Evolutionary conservation across 2,113 vertebrate genomes (phyloP).

Genomic region (Mormyrus iriodes): DNA sequence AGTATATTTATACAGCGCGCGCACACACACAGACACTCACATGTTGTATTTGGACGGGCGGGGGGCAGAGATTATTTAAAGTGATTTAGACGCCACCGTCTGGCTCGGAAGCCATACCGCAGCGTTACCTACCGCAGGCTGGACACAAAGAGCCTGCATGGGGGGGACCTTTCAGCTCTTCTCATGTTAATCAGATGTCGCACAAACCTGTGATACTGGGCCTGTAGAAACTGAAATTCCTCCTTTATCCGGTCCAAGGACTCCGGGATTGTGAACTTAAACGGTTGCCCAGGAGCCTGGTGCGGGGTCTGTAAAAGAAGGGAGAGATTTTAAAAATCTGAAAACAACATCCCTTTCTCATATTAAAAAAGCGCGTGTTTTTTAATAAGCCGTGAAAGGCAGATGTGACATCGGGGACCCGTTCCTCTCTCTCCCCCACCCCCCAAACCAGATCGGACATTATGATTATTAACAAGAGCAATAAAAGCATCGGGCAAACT

Average conservation of each 20-base stretch:
- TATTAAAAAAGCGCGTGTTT: background rate
- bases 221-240: slow-evolving; percentile 91
- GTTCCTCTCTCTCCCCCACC: background rate
- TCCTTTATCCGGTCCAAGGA: slow-evolving; percentile 91
- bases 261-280: slow-evolving; percentile 91
- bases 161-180: background rate
- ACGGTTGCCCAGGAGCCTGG: slow-evolving; percentile 84
- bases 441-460: background rate
- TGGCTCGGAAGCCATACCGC: slow-evolving; percentile 40
- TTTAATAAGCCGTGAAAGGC: background rate
- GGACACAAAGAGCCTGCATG: slow-evolving; percentile 18
- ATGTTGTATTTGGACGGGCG: slow-evolving; percentile 14
- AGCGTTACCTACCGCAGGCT: slow-evolving; percentile 32
- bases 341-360: background rate
- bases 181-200: background rate
- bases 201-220: slow-evolving; percentile 89
- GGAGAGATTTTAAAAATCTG: background rate
- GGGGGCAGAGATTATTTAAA: slow-evolving; percentile 2
- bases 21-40: background rate
- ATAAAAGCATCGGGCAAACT: background rate
- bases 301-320: slow-evolving; percentile 52
- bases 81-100: slow-evolving; percentile 61
- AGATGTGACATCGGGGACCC: background rate
- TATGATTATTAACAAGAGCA: background rate
- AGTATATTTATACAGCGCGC: slow-evolving; percentile 14